Percentiles rank a stretch among this genome's conserved stretches.
phyloP scores from a whole-genome alignment of 1,140 invertebrate species.

The Drosophila oshimai region DNA sequence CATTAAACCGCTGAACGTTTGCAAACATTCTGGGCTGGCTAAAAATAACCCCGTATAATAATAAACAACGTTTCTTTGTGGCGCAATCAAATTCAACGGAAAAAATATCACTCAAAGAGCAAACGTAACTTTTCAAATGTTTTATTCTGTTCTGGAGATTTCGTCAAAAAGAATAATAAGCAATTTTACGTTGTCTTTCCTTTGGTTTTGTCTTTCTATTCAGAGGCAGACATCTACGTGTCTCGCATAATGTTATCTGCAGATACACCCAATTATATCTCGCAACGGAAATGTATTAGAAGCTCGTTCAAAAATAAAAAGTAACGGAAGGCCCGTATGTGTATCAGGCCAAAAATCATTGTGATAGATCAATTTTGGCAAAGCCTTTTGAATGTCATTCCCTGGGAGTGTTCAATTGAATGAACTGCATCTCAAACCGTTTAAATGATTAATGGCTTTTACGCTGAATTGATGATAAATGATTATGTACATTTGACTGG shows the following conservation, averaged over 20 bases:
- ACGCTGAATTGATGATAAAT: constrained; percentile 24
- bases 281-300: constrained; percentile 65
- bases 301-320: constrained; percentile 40
- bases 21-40: constrained; percentile 41
- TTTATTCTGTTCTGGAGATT: constrained; percentile 46
- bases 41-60: constrained; percentile 18
- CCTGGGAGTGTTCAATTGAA: constrained; percentile 22
- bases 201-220: background rate
- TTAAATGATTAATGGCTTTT: constrained; percentile 21
- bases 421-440: constrained; percentile 20
- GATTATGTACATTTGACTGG: background rate
- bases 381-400: background rate
- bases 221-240: constrained; percentile 47
- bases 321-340: constrained; percentile 23
- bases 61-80: constrained; percentile 8
- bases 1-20: constrained; percentile 17
- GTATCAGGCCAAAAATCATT: background rate
- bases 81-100: constrained; percentile 23
- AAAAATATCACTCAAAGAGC: constrained; percentile 3
- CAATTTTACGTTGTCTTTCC: constrained; percentile 25
- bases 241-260: constrained; percentile 54
- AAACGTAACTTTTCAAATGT: constrained; percentile 59
- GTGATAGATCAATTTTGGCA: constrained; percentile 1
- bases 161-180: constrained; percentile 79
- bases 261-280: constrained; percentile 29